Evolutionary conservation across 2,113 vertebrate species (phyloP), one percentile per base, ranked within the genome.

Genomic region (Budorcas taxicolor): DNA sequence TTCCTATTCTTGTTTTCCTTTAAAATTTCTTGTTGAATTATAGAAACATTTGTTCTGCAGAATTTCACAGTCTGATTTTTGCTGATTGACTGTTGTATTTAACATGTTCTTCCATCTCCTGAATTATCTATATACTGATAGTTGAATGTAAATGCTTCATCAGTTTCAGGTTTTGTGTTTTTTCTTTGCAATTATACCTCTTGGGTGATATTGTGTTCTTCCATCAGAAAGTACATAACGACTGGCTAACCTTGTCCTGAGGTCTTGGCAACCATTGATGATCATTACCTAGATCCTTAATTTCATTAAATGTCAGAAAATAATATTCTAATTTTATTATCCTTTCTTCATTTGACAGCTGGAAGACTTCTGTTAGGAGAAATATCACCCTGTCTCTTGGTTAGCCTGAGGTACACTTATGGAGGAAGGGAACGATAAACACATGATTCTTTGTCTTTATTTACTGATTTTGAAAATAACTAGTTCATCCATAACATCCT

Each of bases 401-500:
- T 81, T 97, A 76, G 33, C 82, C 53, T 64, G 40, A 96, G n/a
- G 19, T 74, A 71, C 3, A 67, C 25, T 84, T 57, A 25, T 40
- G 64, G 8, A 91, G 57, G 31, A 94, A 81, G 94, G 40, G 11
- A 85, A 91, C 16, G 8, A 45, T 50, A 91, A 88, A 76, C 2
- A 60, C 12, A 8, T 60, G 45, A 31, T 55, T 87, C 60, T 88
- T 93, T 87, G 19, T 85, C 58, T 80, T 94, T 67, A 87, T 87
- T 82, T 88, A 91, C 52, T 93, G n/a, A 64, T 82, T 97, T 94
- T 93, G 45, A 95, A 85, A 90, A 74, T 45, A 87, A 94, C 62
- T 17, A 62, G 33, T 87, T 82, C 16, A 64, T 81, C n/a, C 14
- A 52, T 25, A 86, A 13, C 43, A 47, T 86, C 21, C 19, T 80